These are phyloP conservation scores for Parauchenoglanis punctatus DNA, from an alignment of 2,797 vertebrate species.

Conservation along the genomic window DNA sequence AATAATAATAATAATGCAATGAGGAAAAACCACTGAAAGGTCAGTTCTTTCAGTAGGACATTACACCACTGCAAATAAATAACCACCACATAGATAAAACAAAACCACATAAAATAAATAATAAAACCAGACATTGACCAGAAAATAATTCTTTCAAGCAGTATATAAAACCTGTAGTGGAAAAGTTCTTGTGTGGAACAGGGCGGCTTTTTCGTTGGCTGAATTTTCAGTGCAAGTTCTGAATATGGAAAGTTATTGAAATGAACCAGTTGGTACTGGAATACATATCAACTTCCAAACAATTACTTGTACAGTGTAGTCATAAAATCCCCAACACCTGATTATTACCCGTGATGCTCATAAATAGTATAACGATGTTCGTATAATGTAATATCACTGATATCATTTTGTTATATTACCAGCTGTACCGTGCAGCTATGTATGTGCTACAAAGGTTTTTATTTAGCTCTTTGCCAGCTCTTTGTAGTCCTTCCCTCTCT, in stretches of 20 bases:
- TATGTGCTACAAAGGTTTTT: background rate
- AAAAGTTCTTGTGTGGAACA: background rate
- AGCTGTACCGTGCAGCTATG: background rate
- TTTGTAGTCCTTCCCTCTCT: constrained; percentile 65
- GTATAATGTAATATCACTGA: constrained; percentile 13
- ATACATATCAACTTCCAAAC: background rate
- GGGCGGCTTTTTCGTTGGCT: background rate
- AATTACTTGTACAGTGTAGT: background rate
- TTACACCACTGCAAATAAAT: background rate
- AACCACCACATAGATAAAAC: background rate
- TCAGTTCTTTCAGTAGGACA: background rate
- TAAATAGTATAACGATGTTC: background rate
- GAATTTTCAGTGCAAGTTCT: background rate
- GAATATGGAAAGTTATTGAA: background rate
- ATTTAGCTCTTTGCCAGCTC: constrained; percentile 55
- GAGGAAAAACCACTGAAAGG: background rate
- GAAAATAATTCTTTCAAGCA: background rate
- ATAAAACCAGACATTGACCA: background rate
- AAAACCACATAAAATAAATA: background rate
- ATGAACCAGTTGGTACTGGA: background rate
- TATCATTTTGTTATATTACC: background rate
- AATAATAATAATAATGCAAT: too few relatives aligned
- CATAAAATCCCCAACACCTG: background rate
- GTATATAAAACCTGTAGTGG: background rate
- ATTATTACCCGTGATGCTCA: background rate